A percentile compares a stretch with the other conserved stretches of the same genome.
phyloP scores from a whole-genome alignment of 2,888 invertebrate species.

The Agrypnus murinus region DNA sequence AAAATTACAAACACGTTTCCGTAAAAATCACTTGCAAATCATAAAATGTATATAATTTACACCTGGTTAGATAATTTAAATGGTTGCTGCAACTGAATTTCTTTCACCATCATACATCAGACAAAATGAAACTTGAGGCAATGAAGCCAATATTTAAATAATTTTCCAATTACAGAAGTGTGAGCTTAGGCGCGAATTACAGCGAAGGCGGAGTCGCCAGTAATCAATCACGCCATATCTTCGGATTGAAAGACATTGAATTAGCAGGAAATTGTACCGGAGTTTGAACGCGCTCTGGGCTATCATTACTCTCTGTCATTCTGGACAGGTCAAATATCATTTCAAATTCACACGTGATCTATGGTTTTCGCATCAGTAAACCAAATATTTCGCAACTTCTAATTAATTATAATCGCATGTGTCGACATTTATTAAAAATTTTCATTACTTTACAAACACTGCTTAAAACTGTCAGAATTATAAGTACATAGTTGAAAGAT shows the following conservation, averaged over 20 bases:
- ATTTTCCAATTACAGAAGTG: constrained; percentile 48
- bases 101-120: not conserved
- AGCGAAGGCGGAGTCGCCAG: constrained; percentile 61
- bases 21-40: not conserved
- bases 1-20: too few species aligned
- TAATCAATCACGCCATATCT: constrained; percentile 71
- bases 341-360: constrained; percentile 58
- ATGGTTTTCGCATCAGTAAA: constrained; percentile 35
- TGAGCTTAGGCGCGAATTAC: constrained; percentile 43
- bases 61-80: constrained; percentile 8
- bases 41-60: not conserved
- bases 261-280: constrained; percentile 72
- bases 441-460: too few species aligned
- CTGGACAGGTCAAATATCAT: constrained; percentile 58
- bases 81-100: constrained; percentile 18
- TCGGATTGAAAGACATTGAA: constrained; percentile 74
- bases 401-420: too few species aligned
- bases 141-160: constrained; percentile 45
- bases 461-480: too few species aligned
- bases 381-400: constrained; percentile 9
- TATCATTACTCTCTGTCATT: constrained; percentile 70
- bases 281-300: constrained; percentile 62
- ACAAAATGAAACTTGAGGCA: constrained; percentile 5
- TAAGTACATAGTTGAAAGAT: too few species aligned
- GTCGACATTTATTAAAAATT: too few species aligned